These are phyloP conservation scores for Pristiophorus japonicus DNA, from an alignment of 2,113 vertebrate species.

Conservation along the genomic window DNA sequence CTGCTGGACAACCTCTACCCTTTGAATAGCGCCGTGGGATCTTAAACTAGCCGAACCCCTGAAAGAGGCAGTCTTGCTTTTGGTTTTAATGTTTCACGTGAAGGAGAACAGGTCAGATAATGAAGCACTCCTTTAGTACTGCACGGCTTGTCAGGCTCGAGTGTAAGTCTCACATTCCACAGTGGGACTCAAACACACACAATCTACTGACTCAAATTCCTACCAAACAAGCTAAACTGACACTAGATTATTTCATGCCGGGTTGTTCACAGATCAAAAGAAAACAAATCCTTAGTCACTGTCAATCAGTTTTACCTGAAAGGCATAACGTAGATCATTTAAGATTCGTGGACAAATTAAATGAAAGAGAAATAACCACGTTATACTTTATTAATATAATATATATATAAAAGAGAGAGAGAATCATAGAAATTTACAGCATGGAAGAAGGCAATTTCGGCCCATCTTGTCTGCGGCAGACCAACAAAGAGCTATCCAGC, in stretches of 20 bases:
- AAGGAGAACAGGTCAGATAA: background rate
- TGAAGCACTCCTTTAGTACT: background rate
- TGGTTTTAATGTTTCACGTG: background rate
- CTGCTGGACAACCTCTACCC: background rate
- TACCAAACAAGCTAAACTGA: background rate
- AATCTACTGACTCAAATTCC: too few relatives aligned
- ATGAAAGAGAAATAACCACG: background rate
- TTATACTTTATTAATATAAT: background rate
- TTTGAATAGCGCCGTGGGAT: background rate
- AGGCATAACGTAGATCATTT: background rate
- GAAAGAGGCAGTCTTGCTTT: background rate
- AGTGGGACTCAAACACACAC: background rate
- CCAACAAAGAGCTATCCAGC: too few relatives aligned
- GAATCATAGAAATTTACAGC: too few relatives aligned
- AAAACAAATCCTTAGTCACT: background rate
- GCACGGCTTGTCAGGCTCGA: background rate
- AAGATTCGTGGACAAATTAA: background rate
- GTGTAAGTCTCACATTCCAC: background rate
- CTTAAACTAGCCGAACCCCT: background rate
- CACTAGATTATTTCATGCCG: background rate
- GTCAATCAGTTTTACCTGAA: background rate
- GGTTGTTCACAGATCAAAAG: background rate
- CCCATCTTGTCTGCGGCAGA: too few relatives aligned
- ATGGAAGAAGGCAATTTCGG: too few relatives aligned
- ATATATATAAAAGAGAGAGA: too few relatives aligned